These are phyloP conservation scores for Argyrosomus regius DNA, from an alignment of 2,797 vertebrate genomes.

Conservation along the genomic window DNA sequence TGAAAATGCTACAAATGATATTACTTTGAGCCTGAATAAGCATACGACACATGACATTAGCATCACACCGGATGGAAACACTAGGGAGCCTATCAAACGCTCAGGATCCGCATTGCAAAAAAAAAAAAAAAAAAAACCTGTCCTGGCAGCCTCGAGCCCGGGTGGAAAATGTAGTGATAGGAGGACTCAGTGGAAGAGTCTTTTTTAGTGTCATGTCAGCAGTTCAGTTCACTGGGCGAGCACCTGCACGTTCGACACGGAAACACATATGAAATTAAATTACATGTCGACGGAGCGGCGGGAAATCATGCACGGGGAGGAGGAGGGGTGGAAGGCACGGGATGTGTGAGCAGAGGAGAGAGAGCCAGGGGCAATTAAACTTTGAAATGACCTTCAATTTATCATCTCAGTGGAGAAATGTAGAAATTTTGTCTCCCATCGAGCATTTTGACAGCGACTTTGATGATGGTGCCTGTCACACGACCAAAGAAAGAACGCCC, in stretches of 20 bases:
- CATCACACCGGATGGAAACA: slow-evolving; percentile 52
- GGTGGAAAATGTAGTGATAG: slow-evolving; percentile 48
- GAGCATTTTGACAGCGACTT: slow-evolving; percentile 37
- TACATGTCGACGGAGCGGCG: slow-evolving; percentile 11
- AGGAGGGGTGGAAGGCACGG: not conserved
- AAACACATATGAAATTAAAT: slow-evolving; percentile 56
- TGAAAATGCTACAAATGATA: slow-evolving; percentile 76
- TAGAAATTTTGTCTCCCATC: slow-evolving; percentile 19
- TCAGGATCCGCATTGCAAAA: slow-evolving; percentile 21
- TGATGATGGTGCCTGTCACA: slow-evolving; percentile 33
- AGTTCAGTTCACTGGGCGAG: slow-evolving; percentile 33
- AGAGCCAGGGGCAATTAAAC: slow-evolving; percentile 35
- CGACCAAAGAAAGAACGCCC: slow-evolving; percentile 1
- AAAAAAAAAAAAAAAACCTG: too few species aligned
- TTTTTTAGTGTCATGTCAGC: slow-evolving; percentile 58
- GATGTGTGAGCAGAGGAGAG: slow-evolving; percentile 25
- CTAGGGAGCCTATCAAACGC: slow-evolving; percentile 48
- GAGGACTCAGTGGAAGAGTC: slow-evolving; percentile 9
- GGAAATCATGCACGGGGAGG: not conserved
- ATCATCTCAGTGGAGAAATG: slow-evolving; percentile 13
- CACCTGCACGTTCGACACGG: slow-evolving; percentile 42
- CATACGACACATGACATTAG: slow-evolving; percentile 76
- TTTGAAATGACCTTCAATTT: slow-evolving; percentile 49
- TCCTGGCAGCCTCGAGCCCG: slow-evolving; percentile 15
- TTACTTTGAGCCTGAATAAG: slow-evolving; percentile 80